Percentiles rank a stretch among this genome's conserved stretches.
Conservation (phyloP, 2,113 vertebrate species). For the Theropithecus gelada region DNA sequence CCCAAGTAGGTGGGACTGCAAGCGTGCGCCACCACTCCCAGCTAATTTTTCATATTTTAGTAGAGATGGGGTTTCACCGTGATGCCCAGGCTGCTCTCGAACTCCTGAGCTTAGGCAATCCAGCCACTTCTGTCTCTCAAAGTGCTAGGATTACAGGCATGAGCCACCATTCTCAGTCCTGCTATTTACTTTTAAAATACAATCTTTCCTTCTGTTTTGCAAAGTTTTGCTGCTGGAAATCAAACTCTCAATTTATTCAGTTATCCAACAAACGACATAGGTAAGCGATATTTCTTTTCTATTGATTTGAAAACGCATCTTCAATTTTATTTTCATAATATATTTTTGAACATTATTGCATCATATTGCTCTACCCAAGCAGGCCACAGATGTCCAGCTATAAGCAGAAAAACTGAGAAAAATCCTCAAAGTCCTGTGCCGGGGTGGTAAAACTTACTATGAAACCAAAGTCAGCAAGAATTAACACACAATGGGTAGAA, state of each 20-base stretch:
- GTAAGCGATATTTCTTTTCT: neutral
- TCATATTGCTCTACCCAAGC: neutral
- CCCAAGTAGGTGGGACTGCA: too few species aligned
- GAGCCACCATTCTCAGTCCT: too few species aligned
- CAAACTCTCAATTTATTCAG: neutral
- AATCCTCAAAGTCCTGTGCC: neutral
- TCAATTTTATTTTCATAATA: constrained; percentile 5
- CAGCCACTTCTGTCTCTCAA: too few species aligned
- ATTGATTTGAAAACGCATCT: neutral
- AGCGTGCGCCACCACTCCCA: too few species aligned
- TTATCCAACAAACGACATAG: neutral
- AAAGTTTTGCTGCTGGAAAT: constrained; percentile 15
- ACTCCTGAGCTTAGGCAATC: too few species aligned
- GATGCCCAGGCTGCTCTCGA: too few species aligned
- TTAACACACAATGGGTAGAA: neutral
- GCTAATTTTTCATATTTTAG: too few species aligned
- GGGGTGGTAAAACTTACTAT: neutral
- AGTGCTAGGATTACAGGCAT: too few species aligned
- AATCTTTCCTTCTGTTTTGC: neutral
- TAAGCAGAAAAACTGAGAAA: neutral
- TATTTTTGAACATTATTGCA: neutral
- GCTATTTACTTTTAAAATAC: constrained; percentile 11
- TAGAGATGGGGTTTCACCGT: too few species aligned
- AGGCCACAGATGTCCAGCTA: neutral
- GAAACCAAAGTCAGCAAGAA: neutral